Evolutionary conservation across 2,797 vertebrate species (phyloP).

Genomic region (Acanthurus leucopareius): DNA sequence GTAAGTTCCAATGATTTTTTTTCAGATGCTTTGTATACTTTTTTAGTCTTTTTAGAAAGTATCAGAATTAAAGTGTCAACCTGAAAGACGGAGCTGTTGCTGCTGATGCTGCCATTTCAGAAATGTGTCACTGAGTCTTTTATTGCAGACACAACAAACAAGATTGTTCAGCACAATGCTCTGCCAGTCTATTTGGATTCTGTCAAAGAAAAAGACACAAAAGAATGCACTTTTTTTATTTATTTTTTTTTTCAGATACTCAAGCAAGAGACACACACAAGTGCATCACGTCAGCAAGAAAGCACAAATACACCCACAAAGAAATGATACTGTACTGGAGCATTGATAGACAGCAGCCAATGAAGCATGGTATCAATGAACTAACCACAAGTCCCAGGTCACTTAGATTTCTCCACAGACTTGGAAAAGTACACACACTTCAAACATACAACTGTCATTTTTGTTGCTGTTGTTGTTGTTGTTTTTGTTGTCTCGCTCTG

Average conservation of each 20-base stretch:
- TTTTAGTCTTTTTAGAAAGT: neutral
- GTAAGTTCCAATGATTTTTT: neutral
- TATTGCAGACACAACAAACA: slow-evolving; percentile 23
- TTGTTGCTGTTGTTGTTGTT: too few relatives aligned
- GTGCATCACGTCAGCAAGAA: neutral
- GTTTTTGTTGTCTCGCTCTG: slow-evolving; percentile 32
- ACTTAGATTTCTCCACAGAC: slow-evolving; percentile 2
- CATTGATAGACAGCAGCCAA: neutral
- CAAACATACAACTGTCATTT: slow-evolving; percentile 1
- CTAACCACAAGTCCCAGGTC: slow-evolving; percentile 12
- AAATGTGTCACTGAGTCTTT: slow-evolving; percentile 17
- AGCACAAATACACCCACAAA: neutral
- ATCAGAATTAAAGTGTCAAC: neutral
- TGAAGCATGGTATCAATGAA: slow-evolving; percentile 27
- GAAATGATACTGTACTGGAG: neutral
- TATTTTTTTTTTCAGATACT: neutral
- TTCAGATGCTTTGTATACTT: neutral
- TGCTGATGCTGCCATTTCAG: slow-evolving; percentile 13
- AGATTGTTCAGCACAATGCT: slow-evolving; percentile 14
- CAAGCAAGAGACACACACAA: neutral
- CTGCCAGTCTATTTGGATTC: neutral
- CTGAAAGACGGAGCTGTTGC: neutral
- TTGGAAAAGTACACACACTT: neutral
- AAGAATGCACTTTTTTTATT: neutral
- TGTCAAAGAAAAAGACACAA: slow-evolving; percentile 10